Conservation (phyloP, 2,888 invertebrate genomes). For the Apoda limacodes region DNA sequence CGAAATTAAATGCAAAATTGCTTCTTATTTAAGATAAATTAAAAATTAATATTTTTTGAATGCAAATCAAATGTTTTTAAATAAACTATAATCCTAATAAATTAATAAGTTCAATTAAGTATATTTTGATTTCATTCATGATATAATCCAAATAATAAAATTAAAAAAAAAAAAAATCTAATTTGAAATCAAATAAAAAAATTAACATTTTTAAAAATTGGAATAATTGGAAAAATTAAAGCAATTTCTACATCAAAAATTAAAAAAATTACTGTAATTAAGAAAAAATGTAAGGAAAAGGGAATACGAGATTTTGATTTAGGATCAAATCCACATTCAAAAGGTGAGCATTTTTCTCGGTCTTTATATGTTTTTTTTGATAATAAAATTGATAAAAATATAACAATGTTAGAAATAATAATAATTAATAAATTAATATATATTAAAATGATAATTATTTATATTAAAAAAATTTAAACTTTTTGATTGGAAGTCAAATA, state of each 20-base stretch:
- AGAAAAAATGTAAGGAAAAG: slow-evolving; percentile 67
- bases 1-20: too few relatives aligned
- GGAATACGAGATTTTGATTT: slow-evolving; percentile 51
- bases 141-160: slow-evolving; percentile 60
- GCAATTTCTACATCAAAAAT: slow-evolving; percentile 81
- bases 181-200: too few relatives aligned
- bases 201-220: too few relatives aligned
- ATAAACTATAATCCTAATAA: too few relatives aligned
- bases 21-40: too few relatives aligned
- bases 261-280: slow-evolving; percentile 78
- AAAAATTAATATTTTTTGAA: too few relatives aligned
- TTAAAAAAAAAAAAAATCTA: too few relatives aligned
- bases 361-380: slow-evolving; percentile 70
- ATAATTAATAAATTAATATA: slow-evolving; percentile 39
- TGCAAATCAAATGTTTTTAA: too few relatives aligned
- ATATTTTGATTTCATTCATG: slow-evolving; percentile 57
- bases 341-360: slow-evolving; percentile 74
- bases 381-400: slow-evolving; percentile 57
- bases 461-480: slow-evolving; percentile 69
- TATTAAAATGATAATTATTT: slow-evolving; percentile 64
- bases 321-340: too few relatives aligned
- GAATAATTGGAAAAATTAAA: slow-evolving; percentile 66
- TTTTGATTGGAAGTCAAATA: slow-evolving; percentile 80
- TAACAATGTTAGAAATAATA: slow-evolving; percentile 53
- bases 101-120: slow-evolving; percentile 48